Evolutionary conservation across 2,888 invertebrate species (phyloP).

Genomic region (Mystacides longicornis): DNA sequence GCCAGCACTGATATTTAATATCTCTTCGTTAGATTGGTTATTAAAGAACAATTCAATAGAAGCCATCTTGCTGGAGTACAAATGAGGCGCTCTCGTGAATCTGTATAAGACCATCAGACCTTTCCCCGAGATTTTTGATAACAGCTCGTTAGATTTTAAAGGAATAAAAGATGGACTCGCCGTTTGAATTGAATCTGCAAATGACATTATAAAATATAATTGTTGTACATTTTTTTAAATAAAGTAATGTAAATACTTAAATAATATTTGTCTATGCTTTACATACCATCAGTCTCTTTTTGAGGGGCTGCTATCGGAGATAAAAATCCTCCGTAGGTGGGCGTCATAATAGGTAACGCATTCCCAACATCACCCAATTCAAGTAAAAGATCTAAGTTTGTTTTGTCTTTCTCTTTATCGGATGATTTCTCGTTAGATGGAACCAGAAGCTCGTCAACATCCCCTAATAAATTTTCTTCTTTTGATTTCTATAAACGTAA

Average conservation of each 20-base stretch:
- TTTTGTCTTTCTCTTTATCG: constrained; percentile 38
- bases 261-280: not conserved
- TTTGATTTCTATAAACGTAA: not conserved
- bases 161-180: constrained; percentile 56
- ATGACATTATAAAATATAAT: not conserved
- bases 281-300: constrained; percentile 21
- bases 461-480: not conserved
- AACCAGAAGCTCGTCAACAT: not conserved
- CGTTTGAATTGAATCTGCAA: constrained; percentile 43
- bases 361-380: constrained; percentile 71
- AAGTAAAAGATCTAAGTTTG: constrained; percentile 74
- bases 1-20: constrained; percentile 62
- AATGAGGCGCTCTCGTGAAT: constrained; percentile 72
- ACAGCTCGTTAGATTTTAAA: constrained; percentile 52
- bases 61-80: constrained; percentile 75
- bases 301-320: constrained; percentile 48
- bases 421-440: not conserved
- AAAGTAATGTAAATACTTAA: not conserved
- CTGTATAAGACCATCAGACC: constrained; percentile 59
- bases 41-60: constrained; percentile 73
- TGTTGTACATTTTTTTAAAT: not conserved
- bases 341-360: constrained; percentile 70
- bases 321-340: constrained; percentile 71
- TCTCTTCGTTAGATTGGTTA: constrained; percentile 60
- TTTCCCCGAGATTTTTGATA: constrained; percentile 64